These are phyloP conservation scores for Eunapius fragilis DNA, from an alignment of 37 sponge, comb jelly and placozoan species.

Conservation along the genomic window DNA sequence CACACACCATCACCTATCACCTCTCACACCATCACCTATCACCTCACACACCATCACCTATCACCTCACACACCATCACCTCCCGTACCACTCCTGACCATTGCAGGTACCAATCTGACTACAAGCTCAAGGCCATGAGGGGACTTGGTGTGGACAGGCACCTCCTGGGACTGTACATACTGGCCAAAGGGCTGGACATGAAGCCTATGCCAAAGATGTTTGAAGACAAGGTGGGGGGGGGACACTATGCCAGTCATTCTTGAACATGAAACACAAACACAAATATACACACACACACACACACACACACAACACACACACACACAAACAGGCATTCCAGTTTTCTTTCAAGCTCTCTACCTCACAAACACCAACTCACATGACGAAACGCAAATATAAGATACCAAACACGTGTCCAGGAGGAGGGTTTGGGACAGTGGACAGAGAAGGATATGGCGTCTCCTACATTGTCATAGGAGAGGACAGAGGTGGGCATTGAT, in stretches of 20 bases:
- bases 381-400: neutral
- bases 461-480: conserved; percentile 88
- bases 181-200: conserved; percentile 71
- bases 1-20: too few species aligned
- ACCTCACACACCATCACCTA: neutral
- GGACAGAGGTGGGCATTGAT: conserved; percentile 41
- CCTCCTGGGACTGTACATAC: conserved; percentile 78
- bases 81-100: neutral
- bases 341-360: conserved; percentile 70
- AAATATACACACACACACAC: too few species aligned
- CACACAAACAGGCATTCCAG: conserved; percentile 47
- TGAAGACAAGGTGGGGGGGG: conserved; percentile 54
- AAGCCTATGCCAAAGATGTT: conserved; percentile 77
- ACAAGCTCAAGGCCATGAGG: conserved; percentile 85
- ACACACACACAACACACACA: too few species aligned
- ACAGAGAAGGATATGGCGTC: conserved; percentile 88
- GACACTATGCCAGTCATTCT: too few species aligned
- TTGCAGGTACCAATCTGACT: conserved; percentile 59
- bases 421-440: conserved; percentile 93
- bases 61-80: conserved; percentile 14
- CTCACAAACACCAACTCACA: conserved; percentile 57
- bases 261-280: too few species aligned
- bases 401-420: neutral
- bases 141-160: conserved; percentile 83
- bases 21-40: too few species aligned